Evolutionary conservation across 92 coral and sea anemone species (phyloP), one percentile per base, ranked within the genome.

Genomic region (Siderastrea siderea): DNA sequence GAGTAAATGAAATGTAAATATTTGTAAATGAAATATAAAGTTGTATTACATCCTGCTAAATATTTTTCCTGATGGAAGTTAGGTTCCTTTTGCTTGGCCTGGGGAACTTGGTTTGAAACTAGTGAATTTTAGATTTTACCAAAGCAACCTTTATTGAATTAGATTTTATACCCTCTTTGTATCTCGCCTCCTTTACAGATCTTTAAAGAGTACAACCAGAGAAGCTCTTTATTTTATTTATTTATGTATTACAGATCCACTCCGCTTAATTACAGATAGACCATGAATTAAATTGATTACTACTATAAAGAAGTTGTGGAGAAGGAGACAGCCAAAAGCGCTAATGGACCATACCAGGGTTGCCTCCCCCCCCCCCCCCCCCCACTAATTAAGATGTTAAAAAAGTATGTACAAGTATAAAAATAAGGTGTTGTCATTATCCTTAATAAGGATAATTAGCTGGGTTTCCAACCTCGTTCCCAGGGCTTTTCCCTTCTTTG

Each of bases 201-300:
- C 88, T 84, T 74, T 84, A 84, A 84, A 60, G 81, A 84, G 81
- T 47, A 84, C 88, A 84, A 74, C 88, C 57, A 84, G 81, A 73
- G 80, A 60, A 73, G 73, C 77, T 69, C 45, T 82, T 79, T 78
- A 62, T 78, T 59, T 54, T 59, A 78, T 43, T 52, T 72, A 72
- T 75, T 75, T 52, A 75, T 75, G 13, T 75, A 17, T 75, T 75
- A 17, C 79, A 75, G 48, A 75, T n/a, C n/a, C 79, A 75, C 75
- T 71, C 54, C 5, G 14, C 43, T 48, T 46, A 71, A 71, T 71
- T 71, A 48, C 73, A 68, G 10, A 45, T 26, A 68, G 72, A 68
- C 13, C 8, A 44, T 68, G 2, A 26, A 68, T 68, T 68, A 19
- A 68, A 68, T 70, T 70, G 45, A 64, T n/a, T 16, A 47, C 54